Conservation (phyloP, 2,888 invertebrate genomes). For the Brenthis ino region DNA sequence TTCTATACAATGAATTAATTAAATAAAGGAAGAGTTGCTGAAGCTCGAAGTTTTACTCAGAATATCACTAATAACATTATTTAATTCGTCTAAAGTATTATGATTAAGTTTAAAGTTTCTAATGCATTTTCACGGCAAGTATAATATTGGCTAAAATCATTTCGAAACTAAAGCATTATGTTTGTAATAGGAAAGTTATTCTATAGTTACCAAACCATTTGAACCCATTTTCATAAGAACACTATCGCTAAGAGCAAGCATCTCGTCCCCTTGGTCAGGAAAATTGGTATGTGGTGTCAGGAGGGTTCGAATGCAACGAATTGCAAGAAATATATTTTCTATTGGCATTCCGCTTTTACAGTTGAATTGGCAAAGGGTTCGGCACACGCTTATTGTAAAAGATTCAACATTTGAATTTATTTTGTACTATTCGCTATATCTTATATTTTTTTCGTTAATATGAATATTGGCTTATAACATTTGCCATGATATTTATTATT, state of each 20-base stretch:
- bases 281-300: conserved; percentile 56
- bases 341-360: conserved; percentile 63
- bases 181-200: not conserved
- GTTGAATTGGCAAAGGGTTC: conserved; percentile 25
- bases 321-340: conserved; percentile 63
- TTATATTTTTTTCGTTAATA: no score
- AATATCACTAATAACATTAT: no score
- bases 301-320: conserved; percentile 57
- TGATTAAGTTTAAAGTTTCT: not conserved
- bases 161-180: not conserved
- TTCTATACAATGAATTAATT: no score
- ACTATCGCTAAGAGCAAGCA: not conserved
- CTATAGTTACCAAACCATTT: not conserved
- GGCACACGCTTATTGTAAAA: not conserved
- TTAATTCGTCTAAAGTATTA: no score
- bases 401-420: not conserved
- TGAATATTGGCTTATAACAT: no score
- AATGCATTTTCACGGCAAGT: conserved; percentile 14
- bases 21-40: no score
- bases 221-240: not conserved
- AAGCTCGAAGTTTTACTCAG: no score
- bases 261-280: conserved; percentile 17
- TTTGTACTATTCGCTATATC: not conserved
- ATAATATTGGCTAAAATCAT: not conserved
- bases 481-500: no score